These are phyloP conservation scores for Galaxea fascicularis DNA, from an alignment of 92 coral and sea anemone species.

Conservation along the genomic window DNA sequence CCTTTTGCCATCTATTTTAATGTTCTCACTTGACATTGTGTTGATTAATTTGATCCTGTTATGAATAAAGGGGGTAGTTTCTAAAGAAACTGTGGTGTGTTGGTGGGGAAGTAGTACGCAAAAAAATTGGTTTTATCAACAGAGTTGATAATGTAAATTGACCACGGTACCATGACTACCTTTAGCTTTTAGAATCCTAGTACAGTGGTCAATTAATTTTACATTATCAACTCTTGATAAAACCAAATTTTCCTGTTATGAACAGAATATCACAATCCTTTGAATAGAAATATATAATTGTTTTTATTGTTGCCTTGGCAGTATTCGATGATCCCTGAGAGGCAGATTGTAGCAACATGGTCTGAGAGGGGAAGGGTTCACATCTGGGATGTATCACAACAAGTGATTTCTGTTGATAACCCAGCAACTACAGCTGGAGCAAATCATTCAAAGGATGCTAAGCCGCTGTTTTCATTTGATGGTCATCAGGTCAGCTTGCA, in stretches of 20 bases:
- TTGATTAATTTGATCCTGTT: no score
- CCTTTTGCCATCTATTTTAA: no score
- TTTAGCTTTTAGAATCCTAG: no score
- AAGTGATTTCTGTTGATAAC: conserved; percentile 81
- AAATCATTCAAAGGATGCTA: conserved; percentile 55
- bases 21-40: no score
- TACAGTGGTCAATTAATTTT: no score
- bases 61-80: no score
- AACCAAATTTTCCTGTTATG: neutral
- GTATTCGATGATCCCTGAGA: conserved; percentile 86
- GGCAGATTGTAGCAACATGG: conserved; percentile 94
- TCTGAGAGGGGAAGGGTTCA: conserved; percentile 92
- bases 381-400: conserved; percentile 91
- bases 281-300: neutral
- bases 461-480: conserved; percentile 77
- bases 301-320: conserved; percentile 22
- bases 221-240: neutral
- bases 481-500: conserved; percentile 78
- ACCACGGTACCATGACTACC: no score
- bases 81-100: no score
- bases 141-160: no score
- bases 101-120: no score
- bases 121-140: no score
- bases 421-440: conserved; percentile 64
- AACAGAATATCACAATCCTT: neutral